Evolutionary conservation across 1,140 invertebrate genomes (phyloP).

Genomic region (Stenopsyche tienmushanensis): DNA sequence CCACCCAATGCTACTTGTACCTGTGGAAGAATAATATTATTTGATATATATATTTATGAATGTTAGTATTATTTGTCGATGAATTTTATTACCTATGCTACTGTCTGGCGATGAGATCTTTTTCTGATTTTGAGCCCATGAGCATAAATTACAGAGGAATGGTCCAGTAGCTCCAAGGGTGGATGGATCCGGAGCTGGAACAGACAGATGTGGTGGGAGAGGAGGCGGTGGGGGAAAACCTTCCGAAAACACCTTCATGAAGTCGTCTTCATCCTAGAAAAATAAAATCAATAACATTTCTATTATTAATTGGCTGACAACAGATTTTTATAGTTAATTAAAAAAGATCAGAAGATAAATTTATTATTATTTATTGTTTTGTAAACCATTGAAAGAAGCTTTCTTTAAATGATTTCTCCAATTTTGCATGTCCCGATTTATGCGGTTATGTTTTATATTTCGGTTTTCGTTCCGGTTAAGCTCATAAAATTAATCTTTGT

Average conservation of each 20-base stretch:
- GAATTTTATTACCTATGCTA: neutral
- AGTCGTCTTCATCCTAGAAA: slow-evolving; percentile 23
- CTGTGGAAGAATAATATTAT: slow-evolving; percentile 5
- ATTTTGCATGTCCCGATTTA: no score
- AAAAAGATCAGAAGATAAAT: no score
- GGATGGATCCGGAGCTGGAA: neutral
- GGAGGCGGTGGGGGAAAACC: slow-evolving; percentile 21
- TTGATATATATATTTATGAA: neutral
- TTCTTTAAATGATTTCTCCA: no score
- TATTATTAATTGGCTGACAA: no score
- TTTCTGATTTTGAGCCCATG: slow-evolving; percentile 14
- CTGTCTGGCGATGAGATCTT: neutral
- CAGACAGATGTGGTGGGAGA: slow-evolving; percentile 6
- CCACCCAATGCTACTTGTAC: neutral
- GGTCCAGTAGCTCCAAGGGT: neutral
- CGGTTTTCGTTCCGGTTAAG: no score
- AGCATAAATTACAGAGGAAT: slow-evolving; percentile 8
- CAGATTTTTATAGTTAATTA: no score
- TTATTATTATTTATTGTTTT: no score
- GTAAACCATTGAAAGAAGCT: no score
- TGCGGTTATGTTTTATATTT: no score
- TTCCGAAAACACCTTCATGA: slow-evolving; percentile 12
- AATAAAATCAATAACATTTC: neutral
- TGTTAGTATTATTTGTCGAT: no score
- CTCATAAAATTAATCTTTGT: no score